Conservation (phyloP, 2,113 vertebrate species). For the Lampris megalopsis region DNA sequence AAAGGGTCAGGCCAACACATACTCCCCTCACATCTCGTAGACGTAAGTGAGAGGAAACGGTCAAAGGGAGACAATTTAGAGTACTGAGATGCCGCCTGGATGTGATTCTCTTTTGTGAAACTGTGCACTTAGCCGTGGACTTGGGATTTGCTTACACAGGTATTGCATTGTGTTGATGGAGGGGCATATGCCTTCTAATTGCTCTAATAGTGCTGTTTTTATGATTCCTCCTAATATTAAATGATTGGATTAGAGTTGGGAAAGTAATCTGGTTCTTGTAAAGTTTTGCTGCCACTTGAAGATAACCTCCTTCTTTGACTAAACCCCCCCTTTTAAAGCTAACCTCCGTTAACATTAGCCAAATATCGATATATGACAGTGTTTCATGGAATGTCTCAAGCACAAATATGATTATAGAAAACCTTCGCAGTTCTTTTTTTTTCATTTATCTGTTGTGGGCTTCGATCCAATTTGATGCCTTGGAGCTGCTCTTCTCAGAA, state of each 20-base stretch:
- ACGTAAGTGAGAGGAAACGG: not conserved
- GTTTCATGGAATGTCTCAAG: not conserved
- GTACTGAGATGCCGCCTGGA: not conserved
- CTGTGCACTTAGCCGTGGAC: too few relatives aligned
- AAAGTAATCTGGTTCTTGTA: conserved; percentile 1
- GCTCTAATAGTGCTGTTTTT: not conserved
- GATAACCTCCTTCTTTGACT: not conserved
- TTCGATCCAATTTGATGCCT: not conserved
- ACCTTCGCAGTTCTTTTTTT: not conserved
- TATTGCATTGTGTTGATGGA: too few relatives aligned
- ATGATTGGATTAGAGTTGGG: conserved; percentile 18
- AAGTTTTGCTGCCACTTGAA: not conserved
- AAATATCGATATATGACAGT: not conserved
- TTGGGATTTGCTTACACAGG: too few relatives aligned
- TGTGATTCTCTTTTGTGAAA: not conserved
- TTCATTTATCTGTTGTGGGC: conserved; percentile 3
- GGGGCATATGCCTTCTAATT: not conserved
- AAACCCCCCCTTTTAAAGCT: conserved; percentile 22
- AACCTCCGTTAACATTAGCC: conserved; percentile 60
- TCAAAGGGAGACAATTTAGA: conserved; percentile 4
- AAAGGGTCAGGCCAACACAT: conserved; percentile 11
- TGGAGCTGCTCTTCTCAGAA: not conserved
- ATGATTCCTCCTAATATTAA: not conserved
- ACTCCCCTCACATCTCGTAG: not conserved
- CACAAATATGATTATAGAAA: not conserved